phyloP scores from a whole-genome alignment of 2,113 vertebrate genomes.

The Cygnus atratus region DNA sequence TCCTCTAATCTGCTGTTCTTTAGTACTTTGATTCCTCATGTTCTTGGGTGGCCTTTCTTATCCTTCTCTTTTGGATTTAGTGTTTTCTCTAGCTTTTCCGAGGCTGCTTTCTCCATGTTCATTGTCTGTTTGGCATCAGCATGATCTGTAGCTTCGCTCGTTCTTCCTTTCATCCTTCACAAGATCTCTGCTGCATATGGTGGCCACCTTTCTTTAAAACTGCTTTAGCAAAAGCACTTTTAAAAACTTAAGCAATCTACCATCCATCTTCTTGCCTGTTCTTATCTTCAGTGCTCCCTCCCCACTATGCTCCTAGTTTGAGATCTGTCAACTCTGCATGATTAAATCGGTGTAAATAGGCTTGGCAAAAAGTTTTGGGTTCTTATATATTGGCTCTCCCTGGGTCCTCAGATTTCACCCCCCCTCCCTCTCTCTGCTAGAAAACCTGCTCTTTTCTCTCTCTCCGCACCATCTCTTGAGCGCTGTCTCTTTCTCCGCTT shows the following conservation, averaged over 20 bases:
- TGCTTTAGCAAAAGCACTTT: conserved; percentile 62
- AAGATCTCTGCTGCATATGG: conserved; percentile 68
- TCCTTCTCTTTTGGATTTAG: conserved; percentile 55
- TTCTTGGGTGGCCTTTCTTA: conserved; percentile 72
- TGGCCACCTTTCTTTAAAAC: conserved; percentile 70
- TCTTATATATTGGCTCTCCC: conserved; percentile 52
- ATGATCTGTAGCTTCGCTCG: conserved; percentile 53
- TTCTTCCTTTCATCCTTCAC: conserved; percentile 67
- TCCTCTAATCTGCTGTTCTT: conserved; percentile 66
- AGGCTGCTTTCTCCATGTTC: conserved; percentile 61
- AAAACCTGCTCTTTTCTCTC: conserved; percentile 42
- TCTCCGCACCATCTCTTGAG: conserved; percentile 59
- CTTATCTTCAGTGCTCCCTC: conserved; percentile 49
- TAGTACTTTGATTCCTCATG: conserved; percentile 68
- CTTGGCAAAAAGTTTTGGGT: conserved; percentile 70
- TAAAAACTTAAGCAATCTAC: conserved; percentile 53
- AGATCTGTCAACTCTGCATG: conserved; percentile 61
- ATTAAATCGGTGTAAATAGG: conserved; percentile 70
- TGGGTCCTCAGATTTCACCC: neutral
- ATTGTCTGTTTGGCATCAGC: conserved; percentile 73
- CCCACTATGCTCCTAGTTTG: conserved; percentile 50
- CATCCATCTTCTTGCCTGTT: conserved; percentile 50
- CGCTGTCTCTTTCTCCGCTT: conserved; percentile 46
- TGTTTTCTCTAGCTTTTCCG: conserved; percentile 48
- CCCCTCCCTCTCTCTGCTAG: neutral